phyloP scores from a whole-genome alignment of 30 jellyfish, hydroid and myxozoan genomes.

The Haliclystus octoradiatus region DNA sequence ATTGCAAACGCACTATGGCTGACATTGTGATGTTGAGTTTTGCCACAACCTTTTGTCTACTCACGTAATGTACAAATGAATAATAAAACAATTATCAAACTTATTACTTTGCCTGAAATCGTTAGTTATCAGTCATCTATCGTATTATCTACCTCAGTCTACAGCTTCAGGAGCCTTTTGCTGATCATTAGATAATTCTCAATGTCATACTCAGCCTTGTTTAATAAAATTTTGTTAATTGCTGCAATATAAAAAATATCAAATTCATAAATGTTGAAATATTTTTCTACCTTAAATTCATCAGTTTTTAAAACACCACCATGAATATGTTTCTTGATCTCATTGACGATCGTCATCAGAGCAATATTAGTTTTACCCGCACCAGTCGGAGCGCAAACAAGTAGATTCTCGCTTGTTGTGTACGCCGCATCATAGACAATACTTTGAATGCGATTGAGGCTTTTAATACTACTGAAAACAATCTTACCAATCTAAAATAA shows the following conservation, averaged over 20 bases:
- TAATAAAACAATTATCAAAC: too few species aligned
- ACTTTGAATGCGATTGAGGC: conserved; percentile 84
- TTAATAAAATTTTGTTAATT: too few species aligned
- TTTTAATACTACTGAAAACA: conserved; percentile 71
- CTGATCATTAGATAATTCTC: too few species aligned
- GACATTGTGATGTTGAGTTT: too few species aligned
- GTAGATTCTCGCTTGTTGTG: conserved; percentile 83
- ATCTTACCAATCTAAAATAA: conserved; percentile 59
- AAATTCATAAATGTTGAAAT: background rate
- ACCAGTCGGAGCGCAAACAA: conserved; percentile 99
- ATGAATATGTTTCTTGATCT: conserved; percentile 49
- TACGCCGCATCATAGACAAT: conserved; percentile 92
- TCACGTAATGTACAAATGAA: too few species aligned
- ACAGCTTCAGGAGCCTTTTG: too few species aligned
- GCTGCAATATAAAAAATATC: background rate
- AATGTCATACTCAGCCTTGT: too few species aligned
- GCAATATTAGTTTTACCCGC: conserved; percentile 99
- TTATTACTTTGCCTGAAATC: too few species aligned
- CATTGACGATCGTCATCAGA: conserved; percentile 74
- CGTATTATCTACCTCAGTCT: too few species aligned
- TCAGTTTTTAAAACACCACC: conserved; percentile 79
- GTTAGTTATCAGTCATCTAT: too few species aligned
- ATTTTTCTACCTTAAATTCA: conserved; percentile 59
- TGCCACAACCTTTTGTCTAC: too few species aligned
- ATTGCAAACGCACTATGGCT: too few species aligned